A percentile compares a stretch with the other conserved stretches of the same genome.
phyloP scores from a whole-genome alignment of 2,888 invertebrate genomes.

The Gerris lacustris region DNA sequence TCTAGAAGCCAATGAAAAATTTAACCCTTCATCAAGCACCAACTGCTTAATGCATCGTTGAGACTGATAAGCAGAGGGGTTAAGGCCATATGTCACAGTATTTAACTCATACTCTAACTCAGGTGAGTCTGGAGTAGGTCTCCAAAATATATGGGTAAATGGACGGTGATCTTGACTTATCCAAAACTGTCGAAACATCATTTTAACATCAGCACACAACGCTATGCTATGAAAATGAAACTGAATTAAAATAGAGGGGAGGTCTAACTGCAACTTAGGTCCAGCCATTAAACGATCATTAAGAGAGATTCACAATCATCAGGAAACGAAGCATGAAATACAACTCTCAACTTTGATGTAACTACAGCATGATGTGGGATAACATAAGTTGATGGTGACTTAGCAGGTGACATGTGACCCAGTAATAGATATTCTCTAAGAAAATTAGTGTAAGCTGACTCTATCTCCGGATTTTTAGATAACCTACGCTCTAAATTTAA shows the following conservation, averaged over 20 bases:
- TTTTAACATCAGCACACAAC: not conserved
- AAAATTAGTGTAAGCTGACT: not conserved
- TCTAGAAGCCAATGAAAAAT: constrained; percentile 23
- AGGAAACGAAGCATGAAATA: constrained; percentile 25
- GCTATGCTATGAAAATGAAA: not conserved
- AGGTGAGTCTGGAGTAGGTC: constrained; percentile 27
- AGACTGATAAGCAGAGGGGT: constrained; percentile 31
- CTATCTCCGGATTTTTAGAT: not conserved
- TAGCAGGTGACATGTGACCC: constrained; percentile 9
- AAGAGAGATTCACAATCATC: constrained; percentile 11
- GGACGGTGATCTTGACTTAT: not conserved
- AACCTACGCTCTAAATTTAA: constrained; percentile 9
- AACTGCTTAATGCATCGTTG: constrained; percentile 26
- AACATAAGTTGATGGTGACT: constrained; percentile 32
- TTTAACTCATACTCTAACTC: constrained; percentile 35
- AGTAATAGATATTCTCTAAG: constrained; percentile 4
- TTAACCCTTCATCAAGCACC: constrained; percentile 21
- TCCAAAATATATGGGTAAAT: constrained; percentile 36
- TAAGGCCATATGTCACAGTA: constrained; percentile 21
- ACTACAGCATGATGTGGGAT: constrained; percentile 32
- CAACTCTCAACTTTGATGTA: constrained; percentile 32
- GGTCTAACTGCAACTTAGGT: constrained; percentile 31
- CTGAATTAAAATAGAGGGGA: constrained; percentile 28
- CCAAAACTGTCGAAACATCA: not conserved
- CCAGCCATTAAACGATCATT: constrained; percentile 25